Percentiles rank a stretch among this genome's conserved stretches.
These are phyloP conservation scores for Muraenolepis orangiensis DNA, from an alignment of 2,797 vertebrate genomes.

Conservation along the genomic window DNA sequence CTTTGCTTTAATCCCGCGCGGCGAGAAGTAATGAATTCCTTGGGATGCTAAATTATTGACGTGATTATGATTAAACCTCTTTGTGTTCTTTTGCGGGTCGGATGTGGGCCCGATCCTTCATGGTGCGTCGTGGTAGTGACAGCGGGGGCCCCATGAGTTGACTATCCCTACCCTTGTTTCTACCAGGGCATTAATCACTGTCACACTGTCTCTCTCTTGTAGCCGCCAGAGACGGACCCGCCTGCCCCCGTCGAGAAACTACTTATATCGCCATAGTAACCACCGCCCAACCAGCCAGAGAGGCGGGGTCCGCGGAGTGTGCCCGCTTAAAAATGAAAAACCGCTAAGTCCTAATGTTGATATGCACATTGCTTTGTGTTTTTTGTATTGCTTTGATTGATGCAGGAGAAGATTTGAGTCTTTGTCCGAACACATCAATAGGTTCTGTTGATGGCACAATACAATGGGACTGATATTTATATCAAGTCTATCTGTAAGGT, in stretches of 20 bases:
- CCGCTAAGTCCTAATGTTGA: slow-evolving; percentile 13
- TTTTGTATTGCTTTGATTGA: not conserved
- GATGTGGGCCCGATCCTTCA: slow-evolving; percentile 9
- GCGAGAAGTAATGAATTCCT: slow-evolving; percentile 49
- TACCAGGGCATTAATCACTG: slow-evolving; percentile 77
- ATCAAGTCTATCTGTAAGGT: slow-evolving; percentile 14
- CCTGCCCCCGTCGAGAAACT: slow-evolving; percentile 51
- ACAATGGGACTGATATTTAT: not conserved
- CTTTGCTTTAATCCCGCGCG: slow-evolving; percentile 23
- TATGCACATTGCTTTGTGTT: slow-evolving; percentile 10
- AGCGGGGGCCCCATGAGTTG: slow-evolving; percentile 38
- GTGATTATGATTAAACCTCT: slow-evolving; percentile 51
- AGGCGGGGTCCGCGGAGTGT: slow-evolving; percentile 28
- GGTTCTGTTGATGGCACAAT: not conserved
- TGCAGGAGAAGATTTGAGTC: not conserved
- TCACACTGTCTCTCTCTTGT: slow-evolving; percentile 56
- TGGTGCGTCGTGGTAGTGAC: slow-evolving; percentile 14
- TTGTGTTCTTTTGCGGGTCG: not conserved
- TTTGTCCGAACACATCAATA: not conserved
- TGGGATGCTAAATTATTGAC: slow-evolving; percentile 58
- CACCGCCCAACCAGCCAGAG: slow-evolving; percentile 44
- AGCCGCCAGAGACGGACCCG: slow-evolving; percentile 53
- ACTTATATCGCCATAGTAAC: slow-evolving; percentile 72
- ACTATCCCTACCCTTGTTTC: slow-evolving; percentile 61
- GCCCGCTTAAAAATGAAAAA: slow-evolving; percentile 17